phyloP scores from a whole-genome alignment of 2,888 invertebrate genomes.

The Aspidiotus destructor region DNA sequence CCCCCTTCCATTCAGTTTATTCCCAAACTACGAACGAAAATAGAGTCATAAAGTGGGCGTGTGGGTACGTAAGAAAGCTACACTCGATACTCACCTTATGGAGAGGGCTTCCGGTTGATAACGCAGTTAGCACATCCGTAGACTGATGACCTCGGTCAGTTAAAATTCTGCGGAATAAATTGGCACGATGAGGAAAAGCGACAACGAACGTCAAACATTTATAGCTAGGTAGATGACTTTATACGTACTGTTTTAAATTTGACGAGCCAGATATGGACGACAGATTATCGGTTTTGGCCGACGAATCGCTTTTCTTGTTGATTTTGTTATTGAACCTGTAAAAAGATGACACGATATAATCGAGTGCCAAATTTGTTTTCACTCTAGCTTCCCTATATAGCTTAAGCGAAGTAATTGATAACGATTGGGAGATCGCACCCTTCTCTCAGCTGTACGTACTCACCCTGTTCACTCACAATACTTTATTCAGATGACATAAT shows the following conservation, averaged over 20 bases:
- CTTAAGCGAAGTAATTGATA: no score
- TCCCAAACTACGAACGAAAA: conserved; percentile 15
- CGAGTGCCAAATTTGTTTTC: no score
- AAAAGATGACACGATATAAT: no score
- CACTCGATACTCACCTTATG: conserved; percentile 17
- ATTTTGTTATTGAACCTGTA: background rate
- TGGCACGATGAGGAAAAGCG: no score
- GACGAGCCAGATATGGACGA: conserved; percentile 26
- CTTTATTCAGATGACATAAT: no score
- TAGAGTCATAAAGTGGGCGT: background rate
- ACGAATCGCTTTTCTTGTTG: conserved; percentile 17
- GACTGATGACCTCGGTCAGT: conserved; percentile 18
- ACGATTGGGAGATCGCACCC: no score
- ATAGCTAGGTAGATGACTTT: no score
- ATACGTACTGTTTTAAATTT: conserved; percentile 20
- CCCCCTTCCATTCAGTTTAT: conserved; percentile 34
- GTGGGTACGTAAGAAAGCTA: background rate
- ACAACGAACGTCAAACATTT: no score
- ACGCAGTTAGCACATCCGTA: conserved; percentile 31
- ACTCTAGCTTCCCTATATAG: no score
- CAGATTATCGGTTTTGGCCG: conserved; percentile 22
- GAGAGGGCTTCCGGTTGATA: conserved; percentile 26
- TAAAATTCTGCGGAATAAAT: conserved; percentile 9
- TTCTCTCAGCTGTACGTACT: no score
- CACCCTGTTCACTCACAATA: no score